These are phyloP conservation scores for Drepana falcataria DNA, from an alignment of 2,888 invertebrate species.

Conservation along the genomic window DNA sequence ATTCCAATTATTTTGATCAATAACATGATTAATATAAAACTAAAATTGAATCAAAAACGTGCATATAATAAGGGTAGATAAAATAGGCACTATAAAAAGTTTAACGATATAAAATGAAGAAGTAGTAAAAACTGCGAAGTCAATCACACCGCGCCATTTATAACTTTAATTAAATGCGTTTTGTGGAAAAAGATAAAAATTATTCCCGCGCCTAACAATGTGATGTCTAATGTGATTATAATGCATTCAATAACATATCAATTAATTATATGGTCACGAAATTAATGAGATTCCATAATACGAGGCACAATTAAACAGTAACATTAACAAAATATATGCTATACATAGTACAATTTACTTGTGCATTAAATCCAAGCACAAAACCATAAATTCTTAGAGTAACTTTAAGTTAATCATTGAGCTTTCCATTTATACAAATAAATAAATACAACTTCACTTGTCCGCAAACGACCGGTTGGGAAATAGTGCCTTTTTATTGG, in stretches of 20 bases:
- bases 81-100: too few species aligned
- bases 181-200: slow-evolving; percentile 3
- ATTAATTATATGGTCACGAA: slow-evolving; percentile 33
- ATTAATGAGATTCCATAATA: slow-evolving; percentile 65
- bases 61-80: too few species aligned
- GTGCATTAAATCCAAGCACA: slow-evolving; percentile 61
- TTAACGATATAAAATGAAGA: too few species aligned
- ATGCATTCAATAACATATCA: slow-evolving; percentile 29
- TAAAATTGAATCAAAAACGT: too few species aligned
- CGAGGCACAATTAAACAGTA: slow-evolving; percentile 68
- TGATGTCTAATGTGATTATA: slow-evolving; percentile 47
- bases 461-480: too few species aligned
- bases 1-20: too few species aligned
- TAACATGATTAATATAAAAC: too few species aligned
- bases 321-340: slow-evolving; percentile 62
- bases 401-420: slow-evolving; percentile 76
- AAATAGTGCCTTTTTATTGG: too few species aligned
- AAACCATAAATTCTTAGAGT: slow-evolving; percentile 58
- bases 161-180: background rate
- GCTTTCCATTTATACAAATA: slow-evolving; percentile 77
- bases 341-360: slow-evolving; percentile 61
- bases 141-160: slow-evolving; percentile 6
- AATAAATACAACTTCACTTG: slow-evolving; percentile 47
- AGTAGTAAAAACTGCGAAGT: slow-evolving; percentile 1
- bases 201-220: slow-evolving; percentile 12